Base-by-base conservation (phyloP, 2,888 invertebrate species). In the Galeruca laticollis region DNA sequence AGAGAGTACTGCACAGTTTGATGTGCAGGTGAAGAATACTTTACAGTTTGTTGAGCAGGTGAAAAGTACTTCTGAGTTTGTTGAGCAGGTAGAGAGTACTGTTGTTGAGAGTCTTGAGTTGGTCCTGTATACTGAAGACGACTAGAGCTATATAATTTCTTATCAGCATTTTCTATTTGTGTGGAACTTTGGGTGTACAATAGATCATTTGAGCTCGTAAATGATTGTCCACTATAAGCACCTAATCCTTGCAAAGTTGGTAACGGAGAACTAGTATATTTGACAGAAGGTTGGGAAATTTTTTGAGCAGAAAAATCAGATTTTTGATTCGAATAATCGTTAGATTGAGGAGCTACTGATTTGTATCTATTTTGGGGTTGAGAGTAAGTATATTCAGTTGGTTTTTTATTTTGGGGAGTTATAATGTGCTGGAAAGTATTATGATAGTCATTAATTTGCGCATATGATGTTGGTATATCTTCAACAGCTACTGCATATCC, bases 381-480 rank as follows among this genome's bases (percentile, higher is more conserved):
- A 2, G 60, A 31, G 47, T 52, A 64, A 10, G 64, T 33, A 40
- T 68, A 54, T 33, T 62, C 62, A 2, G 15, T 47, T 26, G 62
- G 21, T 26, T 63, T 21, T 15, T 60, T n/a, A 4, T 54, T 56
- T 35, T 67, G 21, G 20, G 68, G 65, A 10, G 75, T 71, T 26
- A 73, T 71, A 49, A 75, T 71, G 54, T 78, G 77, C 13, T 75
- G 68, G 10, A 76, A 64, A 2, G 73, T 69, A 60, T 75, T 75
- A 60, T 78, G 77, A 66, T 78, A 75, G 26, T 78, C 69, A 18
- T 78, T 78, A 65, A 77, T 75, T 10, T 72, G 68, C 11, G 73
- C 68, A 40, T 70, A 79, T 1, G 80, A 80, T 8, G 76, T 65
- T n/a, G 65, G 65, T 47, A 57, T 26, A 33, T 73, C 71, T 31